A percentile compares a stretch with the other conserved stretches of the same genome.
Conservation (phyloP, 1,140 invertebrate genomes). For the Drosophila prosaltans region DNA sequence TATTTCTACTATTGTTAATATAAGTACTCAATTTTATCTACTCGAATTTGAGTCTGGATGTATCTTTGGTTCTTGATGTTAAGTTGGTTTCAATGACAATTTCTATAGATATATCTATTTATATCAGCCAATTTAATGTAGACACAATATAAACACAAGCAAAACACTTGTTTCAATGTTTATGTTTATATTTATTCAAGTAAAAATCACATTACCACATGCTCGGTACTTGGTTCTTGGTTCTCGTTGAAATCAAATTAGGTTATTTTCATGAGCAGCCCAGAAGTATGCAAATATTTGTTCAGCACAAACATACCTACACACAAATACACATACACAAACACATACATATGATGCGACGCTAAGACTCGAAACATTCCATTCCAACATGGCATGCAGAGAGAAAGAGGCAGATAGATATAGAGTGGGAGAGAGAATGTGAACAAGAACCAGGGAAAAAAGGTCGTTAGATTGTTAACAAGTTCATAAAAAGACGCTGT, state of each 20-base stretch:
- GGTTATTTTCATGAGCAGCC: constrained; percentile 73
- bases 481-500: constrained; percentile 76
- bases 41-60: neutral
- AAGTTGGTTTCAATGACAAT: neutral
- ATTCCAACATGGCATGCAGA: constrained; percentile 35
- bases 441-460: constrained; percentile 37
- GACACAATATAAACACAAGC: constrained; percentile 9
- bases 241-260: constrained; percentile 68
- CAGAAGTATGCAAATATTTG: constrained; percentile 80
- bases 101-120: neutral
- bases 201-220: constrained; percentile 61
- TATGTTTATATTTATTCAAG: constrained; percentile 50
- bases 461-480: constrained; percentile 81
- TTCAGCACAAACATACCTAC: constrained; percentile 51
- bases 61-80: neutral
- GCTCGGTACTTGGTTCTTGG: constrained; percentile 2
- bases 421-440: constrained; percentile 29
- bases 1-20: neutral
- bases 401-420: constrained; percentile 28
- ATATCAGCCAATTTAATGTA: constrained; percentile 3
- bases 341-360: constrained; percentile 48
- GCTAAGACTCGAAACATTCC: constrained; percentile 34
- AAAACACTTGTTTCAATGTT: constrained; percentile 8
- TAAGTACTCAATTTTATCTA: neutral
- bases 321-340: neutral